Percentiles rank a stretch among this genome's conserved stretches.
Evolutionary conservation across 2,888 invertebrate genomes (phyloP).

Genomic region (Synergus japonicus): DNA sequence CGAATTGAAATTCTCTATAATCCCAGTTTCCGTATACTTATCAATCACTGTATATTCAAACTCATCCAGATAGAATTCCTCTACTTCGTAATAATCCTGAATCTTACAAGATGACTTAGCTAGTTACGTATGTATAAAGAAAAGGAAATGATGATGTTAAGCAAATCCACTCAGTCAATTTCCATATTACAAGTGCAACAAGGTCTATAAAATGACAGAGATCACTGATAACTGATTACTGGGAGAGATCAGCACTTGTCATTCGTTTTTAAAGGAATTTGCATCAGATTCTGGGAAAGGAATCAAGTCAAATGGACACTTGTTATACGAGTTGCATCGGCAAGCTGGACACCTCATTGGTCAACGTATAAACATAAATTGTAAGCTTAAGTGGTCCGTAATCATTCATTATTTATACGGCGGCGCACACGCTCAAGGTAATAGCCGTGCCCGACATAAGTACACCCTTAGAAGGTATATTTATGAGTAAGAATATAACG

Average conservation of each 20-base stretch:
- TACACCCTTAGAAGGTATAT: slow-evolving; percentile 28
- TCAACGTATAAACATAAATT: slow-evolving; percentile 25
- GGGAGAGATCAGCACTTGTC: neutral
- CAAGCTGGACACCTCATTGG: slow-evolving; percentile 15
- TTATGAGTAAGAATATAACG: slow-evolving; percentile 35
- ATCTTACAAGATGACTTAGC: no score
- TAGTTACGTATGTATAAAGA: no score
- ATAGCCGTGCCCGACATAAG: slow-evolving; percentile 20
- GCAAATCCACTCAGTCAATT: neutral
- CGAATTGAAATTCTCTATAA: neutral
- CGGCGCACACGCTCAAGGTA: slow-evolving; percentile 14
- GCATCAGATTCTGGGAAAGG: slow-evolving; percentile 8
- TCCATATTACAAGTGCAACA: neutral
- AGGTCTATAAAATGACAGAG: neutral
- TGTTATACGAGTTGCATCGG: neutral
- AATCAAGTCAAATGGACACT: neutral
- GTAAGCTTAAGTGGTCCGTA: slow-evolving; percentile 17
- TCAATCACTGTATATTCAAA: neutral
- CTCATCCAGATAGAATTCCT: neutral
- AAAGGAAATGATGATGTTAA: no score
- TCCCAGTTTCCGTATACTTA: neutral
- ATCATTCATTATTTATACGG: slow-evolving; percentile 36
- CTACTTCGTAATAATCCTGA: neutral
- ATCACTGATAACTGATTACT: neutral
- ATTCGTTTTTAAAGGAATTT: neutral